A percentile compares a stretch with the other conserved stretches of the same genome.
phyloP scores from a whole-genome alignment of 2,113 vertebrate genomes.

The Lichenostomus cassidix region DNA sequence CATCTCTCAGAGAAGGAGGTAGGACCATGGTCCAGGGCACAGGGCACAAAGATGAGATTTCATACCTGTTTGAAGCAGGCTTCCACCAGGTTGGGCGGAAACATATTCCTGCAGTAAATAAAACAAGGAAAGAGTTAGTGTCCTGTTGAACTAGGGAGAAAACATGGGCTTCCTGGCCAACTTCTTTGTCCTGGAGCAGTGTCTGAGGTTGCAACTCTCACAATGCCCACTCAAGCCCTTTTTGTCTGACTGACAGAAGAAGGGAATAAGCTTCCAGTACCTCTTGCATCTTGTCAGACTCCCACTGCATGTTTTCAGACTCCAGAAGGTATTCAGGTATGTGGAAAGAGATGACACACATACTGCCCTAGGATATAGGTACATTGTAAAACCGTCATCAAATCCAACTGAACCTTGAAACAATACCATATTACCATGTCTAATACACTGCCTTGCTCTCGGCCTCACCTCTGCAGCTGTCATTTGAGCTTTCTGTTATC shows the following conservation, averaged over 20 bases:
- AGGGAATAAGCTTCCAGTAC: neutral
- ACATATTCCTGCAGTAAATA: conserved; percentile 90
- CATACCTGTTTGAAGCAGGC: conserved; percentile 98
- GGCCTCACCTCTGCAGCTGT: neutral
- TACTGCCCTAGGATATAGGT: neutral
- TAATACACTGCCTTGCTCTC: neutral
- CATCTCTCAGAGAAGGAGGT: neutral
- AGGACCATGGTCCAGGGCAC: neutral
- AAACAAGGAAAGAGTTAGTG: neutral
- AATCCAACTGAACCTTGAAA: neutral
- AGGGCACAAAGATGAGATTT: neutral
- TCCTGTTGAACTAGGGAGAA: neutral
- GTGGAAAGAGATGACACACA: neutral
- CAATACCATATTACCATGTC: neutral
- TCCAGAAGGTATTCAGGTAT: neutral
- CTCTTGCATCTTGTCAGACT: neutral
- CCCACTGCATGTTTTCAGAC: neutral
- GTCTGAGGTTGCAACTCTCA: neutral
- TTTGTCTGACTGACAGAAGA: neutral
- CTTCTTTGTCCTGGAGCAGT: neutral
- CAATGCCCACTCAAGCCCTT: neutral
- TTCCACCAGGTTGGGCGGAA: conserved; percentile 94
- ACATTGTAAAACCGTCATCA: neutral
- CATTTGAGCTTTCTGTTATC: neutral
- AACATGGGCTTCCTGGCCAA: neutral